Evolutionary conservation across 2,888 invertebrate genomes (phyloP), one percentile per base, ranked within the genome.

Genomic region (Cerastis rubricosa): DNA sequence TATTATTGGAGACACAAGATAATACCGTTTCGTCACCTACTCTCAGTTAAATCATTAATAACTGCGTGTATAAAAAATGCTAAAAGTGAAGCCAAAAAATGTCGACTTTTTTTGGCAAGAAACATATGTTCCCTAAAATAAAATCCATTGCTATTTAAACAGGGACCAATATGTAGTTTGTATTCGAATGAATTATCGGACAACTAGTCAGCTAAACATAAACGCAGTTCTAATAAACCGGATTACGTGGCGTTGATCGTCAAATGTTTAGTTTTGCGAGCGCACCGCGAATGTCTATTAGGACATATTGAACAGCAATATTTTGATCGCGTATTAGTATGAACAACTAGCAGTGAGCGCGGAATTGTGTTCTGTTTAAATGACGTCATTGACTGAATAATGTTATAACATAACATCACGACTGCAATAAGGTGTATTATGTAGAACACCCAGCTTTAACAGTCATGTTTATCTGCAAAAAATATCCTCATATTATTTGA

Each of bases 191-290:
- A n/a, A 77, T 35, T 19, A n/a, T 54, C 12, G 5, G 22, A 43
- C 2, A 43, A 35, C 57, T 59, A 57, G 43, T 59, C 69, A 3
- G n/a, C n/a, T 61, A 54, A 43, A 64, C 45, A 66, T 59, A 54
- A 75, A 54, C 51, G 14, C 25, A 14, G n/a, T 80, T 61, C 59
- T 61, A 70, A 66, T 66, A n/a, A 76, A 80, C 69, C 11, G 40
- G 76, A 76, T 80, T 80, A 80, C n/a, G 29, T 57, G 4, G 47
- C 66, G 59, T 47, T 74, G 61, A 78, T 76, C 51, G 76, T 57
- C 65, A 66, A 66, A 80, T 76, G 54, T 76, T 80, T 76, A 43
- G 67, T 6, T 43, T 66, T 70, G 69, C 43, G 49, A 79, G 61
- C 43, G 14, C 61, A 68, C 65, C 19, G 59, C 47, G 14, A 47